Base-by-base conservation (phyloP, 2,797 vertebrate species). In the Micrastur ruficollis region DNA sequence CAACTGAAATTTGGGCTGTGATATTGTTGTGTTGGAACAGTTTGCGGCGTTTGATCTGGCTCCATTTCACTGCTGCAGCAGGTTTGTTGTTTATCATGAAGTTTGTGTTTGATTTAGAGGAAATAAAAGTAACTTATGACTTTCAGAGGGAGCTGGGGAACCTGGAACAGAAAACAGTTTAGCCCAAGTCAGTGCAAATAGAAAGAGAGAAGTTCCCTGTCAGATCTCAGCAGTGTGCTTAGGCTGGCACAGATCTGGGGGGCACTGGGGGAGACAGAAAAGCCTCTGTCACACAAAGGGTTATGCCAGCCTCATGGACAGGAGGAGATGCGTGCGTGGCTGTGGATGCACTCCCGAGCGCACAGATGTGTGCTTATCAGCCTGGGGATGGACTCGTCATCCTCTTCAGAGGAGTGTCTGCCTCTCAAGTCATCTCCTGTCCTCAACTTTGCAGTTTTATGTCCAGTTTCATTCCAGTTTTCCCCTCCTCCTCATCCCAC, bases 111-210 rank as follows among this genome's bases (percentile, higher is more conserved):
- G 55, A 38, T 49, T 86, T 93, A 91, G 89, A 93, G 97, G 95
- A 98, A 98, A 95, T 62, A 96, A 95, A 95, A 97, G 91, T 84
- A 76, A 63, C 46, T 78, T 40, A 16, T 0, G 14, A 34, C 40
- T 38, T 81, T 71, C 14, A 10, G 89, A 56, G 90, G 80, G 91
- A 97, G 93, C 93, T 90, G 84, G 32, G 66, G 93, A 94, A 91
- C 65, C 73, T 85, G 83, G 94, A 98, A 95, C 82, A 97, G 95
- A 95, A 96, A 97, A 50, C 21, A 14, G 38, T 56, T 93, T 62
- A 71, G 68, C 50, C 53, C 32, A 74, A 22, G 22, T 61, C 42
- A 81, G 74, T 4, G 1, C 47, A 91, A 86, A 73, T 1, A 89
- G 86, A 96, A 94, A 95, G 67, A 68, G 29, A 47, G 58, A 94